Evolutionary conservation across 1,140 invertebrate genomes (phyloP).

Genomic region (Danaus plexippus): DNA sequence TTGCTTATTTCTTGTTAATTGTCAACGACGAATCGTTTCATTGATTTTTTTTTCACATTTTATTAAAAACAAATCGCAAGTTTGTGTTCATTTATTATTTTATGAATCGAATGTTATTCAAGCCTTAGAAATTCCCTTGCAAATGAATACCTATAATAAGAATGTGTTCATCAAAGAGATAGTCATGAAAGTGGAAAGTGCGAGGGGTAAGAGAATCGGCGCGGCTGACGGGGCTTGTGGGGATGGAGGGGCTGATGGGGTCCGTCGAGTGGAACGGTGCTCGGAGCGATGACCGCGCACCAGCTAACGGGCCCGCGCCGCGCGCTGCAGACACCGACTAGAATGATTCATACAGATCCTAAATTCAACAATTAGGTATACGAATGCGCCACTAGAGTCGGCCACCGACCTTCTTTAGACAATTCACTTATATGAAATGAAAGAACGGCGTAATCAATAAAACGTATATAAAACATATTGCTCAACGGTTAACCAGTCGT

Average conservation of each 20-base stretch:
- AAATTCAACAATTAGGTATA: not conserved
- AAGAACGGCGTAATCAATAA: too few species aligned
- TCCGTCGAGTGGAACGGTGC: conserved; percentile 31
- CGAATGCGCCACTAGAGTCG: conserved; percentile 2
- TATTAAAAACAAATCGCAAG: too few species aligned
- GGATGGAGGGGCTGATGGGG: too few species aligned
- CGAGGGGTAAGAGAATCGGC: conserved; percentile 21
- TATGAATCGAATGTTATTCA: too few species aligned
- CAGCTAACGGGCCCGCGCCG: conserved; percentile 43
- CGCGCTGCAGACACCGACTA: conserved; percentile 28
- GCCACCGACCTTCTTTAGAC: not conserved
- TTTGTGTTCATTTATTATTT: too few species aligned
- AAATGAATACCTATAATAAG: not conserved
- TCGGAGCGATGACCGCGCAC: conserved; percentile 52
- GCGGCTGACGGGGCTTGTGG: conserved; percentile 45
- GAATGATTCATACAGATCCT: conserved; percentile 10
- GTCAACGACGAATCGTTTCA: too few species aligned
- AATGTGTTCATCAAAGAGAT: not conserved
- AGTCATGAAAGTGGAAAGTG: conserved; percentile 5
- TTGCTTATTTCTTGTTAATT: too few species aligned
- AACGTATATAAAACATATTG: too few species aligned
- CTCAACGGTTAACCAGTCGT: too few species aligned
- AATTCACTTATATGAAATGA: too few species aligned
- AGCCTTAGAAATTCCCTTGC: not conserved
- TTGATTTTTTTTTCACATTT: too few species aligned